These are phyloP conservation scores for Plagiodera versicolora DNA, from an alignment of 2,888 invertebrate genomes.

Conservation along the genomic window DNA sequence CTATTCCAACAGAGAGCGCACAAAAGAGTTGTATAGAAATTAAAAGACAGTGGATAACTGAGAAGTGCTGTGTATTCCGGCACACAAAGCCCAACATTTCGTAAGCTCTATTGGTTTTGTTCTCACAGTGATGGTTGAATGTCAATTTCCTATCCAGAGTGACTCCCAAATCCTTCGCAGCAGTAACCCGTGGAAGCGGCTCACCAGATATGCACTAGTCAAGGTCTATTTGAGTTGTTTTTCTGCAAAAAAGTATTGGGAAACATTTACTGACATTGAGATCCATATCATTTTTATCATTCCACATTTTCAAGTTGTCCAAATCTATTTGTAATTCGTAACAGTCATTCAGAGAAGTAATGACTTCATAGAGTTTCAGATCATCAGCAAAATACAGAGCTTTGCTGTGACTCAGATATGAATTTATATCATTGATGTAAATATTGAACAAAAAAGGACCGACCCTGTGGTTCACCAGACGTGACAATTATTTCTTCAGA, in stretches of 20 bases:
- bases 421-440: neutral
- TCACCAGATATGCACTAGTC: neutral
- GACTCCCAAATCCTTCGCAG: neutral
- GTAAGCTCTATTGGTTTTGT: slow-evolving; percentile 1
- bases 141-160: slow-evolving; percentile 1
- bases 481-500: neutral
- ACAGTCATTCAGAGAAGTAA: slow-evolving; percentile 1
- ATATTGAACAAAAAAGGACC: neutral
- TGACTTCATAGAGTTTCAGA: neutral
- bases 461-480: neutral
- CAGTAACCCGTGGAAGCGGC: neutral
- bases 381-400: neutral
- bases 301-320: neutral
- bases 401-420: neutral
- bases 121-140: neutral
- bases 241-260: neutral
- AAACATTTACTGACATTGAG: too few species aligned
- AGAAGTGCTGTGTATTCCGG: neutral
- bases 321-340: neutral
- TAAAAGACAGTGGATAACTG: neutral
- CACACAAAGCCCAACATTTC: neutral
- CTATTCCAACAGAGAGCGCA: too few species aligned
- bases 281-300: neutral
- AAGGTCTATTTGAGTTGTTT: neutral
- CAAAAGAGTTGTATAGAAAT: too few species aligned